Base-by-base conservation (phyloP, 2,113 vertebrate genomes). In the Triplophysa dalaica region DNA sequence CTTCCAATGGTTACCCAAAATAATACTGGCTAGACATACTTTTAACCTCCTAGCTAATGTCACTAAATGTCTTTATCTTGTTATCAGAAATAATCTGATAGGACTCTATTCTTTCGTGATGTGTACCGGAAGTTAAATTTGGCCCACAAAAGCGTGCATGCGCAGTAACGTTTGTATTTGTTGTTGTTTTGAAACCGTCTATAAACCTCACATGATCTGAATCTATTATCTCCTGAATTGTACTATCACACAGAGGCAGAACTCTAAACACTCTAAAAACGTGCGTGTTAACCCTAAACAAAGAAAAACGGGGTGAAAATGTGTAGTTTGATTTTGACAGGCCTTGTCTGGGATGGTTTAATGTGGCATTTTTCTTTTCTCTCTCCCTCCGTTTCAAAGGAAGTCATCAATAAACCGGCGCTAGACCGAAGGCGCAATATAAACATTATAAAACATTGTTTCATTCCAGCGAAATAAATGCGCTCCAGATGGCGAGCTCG, bases 331-430 rank as follows among this genome's bases (percentile, higher is more conserved):
- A n/a, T 26, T 75, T 43, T 61, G 33, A 16, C 22, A 75, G 38
- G 48, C 58, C 41, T 75, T 26, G 72, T 75, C 56, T 60, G 0
- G 70, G 54, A 61, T 56, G 45, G 56, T 75, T 63, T 86, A 76
- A 85, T 78, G 50, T 45, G 75, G 69, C 72, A 83, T 84, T 87
- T 91, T 90, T 87, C 52, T 1, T 9, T 38, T 21, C 8, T 58
- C 74, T 83, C 77, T 38, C 48, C 68, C 82, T 86, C 76, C 81
- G 80, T 82, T 81, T 86, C 86, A 87, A 87, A 81, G 82, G 81
- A 84, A 84, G 82, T 88, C 87, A 90, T 92, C 89, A 89, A 93
- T 91, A 90, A 82, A 68, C 72, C 81, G 80, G 82, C 74, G 75
- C 79, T 76, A 78, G 82, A 84, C 68, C 80, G 85, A 88, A 86